A percentile compares a stretch with the other conserved stretches of the same genome.
phyloP scores from a whole-genome alignment of 2,113 vertebrate species.

The Scomber colias region DNA sequence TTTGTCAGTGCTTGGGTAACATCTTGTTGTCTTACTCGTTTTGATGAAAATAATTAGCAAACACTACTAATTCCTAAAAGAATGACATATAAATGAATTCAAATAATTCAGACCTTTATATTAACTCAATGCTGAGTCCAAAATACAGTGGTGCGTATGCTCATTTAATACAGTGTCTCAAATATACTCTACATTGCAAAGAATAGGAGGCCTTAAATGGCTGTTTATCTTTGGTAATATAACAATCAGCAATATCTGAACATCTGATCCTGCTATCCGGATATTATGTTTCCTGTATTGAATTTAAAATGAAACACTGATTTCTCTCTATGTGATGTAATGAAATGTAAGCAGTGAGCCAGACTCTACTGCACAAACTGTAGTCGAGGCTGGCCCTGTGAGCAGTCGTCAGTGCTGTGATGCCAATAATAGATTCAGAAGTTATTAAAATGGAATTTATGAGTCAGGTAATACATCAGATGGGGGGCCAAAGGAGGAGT shows the following conservation, averaged over 20 bases:
- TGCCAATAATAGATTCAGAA: conserved; percentile 39
- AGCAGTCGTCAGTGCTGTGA: background rate
- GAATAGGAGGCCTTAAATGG: background rate
- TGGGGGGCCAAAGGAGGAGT: background rate
- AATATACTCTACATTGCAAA: background rate
- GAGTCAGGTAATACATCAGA: conserved; percentile 26
- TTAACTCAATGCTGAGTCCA: background rate
- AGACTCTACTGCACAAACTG: conserved; percentile 1
- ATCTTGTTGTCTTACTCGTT: background rate
- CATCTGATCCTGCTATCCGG: background rate
- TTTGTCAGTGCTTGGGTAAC: background rate
- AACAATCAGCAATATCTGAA: too few relatives aligned
- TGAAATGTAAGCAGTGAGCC: background rate
- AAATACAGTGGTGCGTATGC: too few relatives aligned
- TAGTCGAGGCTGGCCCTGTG: background rate
- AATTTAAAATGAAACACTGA: too few relatives aligned
- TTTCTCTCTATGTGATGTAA: background rate
- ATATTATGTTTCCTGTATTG: background rate
- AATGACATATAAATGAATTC: too few relatives aligned
- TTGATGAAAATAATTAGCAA: background rate
- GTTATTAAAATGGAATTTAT: conserved; percentile 35
- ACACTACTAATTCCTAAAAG: background rate
- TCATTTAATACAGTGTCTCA: background rate
- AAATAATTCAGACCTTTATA: background rate
- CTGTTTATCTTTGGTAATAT: background rate